These are phyloP conservation scores for Narcine bancroftii DNA, from an alignment of 2,113 vertebrate species.

Conservation along the genomic window DNA sequence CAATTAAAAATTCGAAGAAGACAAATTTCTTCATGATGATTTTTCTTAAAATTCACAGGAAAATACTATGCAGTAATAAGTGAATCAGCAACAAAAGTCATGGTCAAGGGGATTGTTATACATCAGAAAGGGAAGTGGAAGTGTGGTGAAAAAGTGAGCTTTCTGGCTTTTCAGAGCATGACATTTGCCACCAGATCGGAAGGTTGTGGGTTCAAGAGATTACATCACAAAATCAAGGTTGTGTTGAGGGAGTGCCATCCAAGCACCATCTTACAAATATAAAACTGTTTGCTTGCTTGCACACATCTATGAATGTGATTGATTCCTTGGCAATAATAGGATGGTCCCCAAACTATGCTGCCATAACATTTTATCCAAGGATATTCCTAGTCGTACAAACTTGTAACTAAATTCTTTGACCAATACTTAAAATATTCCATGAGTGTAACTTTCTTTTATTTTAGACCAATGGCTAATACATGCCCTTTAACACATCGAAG, in stretches of 20 bases:
- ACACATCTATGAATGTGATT: too few relatives aligned
- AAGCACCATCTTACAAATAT: too few relatives aligned
- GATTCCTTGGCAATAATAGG: too few relatives aligned
- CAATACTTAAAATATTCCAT: background rate
- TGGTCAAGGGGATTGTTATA: background rate
- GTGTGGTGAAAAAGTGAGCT: background rate
- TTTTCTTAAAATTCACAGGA: background rate
- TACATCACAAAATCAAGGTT: background rate
- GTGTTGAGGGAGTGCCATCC: background rate
- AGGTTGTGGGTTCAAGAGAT: background rate
- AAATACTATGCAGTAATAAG: background rate
- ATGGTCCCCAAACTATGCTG: background rate
- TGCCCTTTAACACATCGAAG: background rate
- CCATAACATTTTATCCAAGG: background rate
- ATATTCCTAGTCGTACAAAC: background rate
- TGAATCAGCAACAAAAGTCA: slow-evolving; percentile 4
- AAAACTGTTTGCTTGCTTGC: too few relatives aligned
- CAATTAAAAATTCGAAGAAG: background rate
- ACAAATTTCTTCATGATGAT: background rate
- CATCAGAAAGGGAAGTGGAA: background rate
- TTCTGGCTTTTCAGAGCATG: background rate
- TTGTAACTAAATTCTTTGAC: background rate
- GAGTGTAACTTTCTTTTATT: too few relatives aligned
- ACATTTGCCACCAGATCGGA: background rate
- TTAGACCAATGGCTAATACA: background rate